Base-by-base conservation (phyloP, 2,113 vertebrate species). In the Lepus europaeus region DNA sequence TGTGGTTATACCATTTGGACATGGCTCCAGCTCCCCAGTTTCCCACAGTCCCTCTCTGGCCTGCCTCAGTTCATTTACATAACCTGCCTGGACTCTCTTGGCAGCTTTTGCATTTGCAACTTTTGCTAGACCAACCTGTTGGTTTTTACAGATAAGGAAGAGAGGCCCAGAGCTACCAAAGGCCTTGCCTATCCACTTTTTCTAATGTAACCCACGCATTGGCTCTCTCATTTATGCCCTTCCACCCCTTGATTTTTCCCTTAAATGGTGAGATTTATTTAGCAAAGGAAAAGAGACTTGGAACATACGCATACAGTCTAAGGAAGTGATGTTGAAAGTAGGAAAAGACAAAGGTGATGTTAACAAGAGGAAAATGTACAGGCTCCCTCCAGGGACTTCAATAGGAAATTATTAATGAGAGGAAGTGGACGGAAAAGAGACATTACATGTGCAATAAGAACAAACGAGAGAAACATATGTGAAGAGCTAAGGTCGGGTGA, bases 381-480 rank as follows among this genome's bases (percentile, higher is more conserved):
- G 63, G 51, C 12, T 73, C 61, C 31, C 74, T 83, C 91, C 11
- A 29, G 77, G 92, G 86, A 59, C 27, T 31, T 87, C 22, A 4
- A 63, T 27, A 84, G 76, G 90, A 89, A 91, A 83, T 82, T 77
- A 73, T 93, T 80, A 88, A 53, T n/a, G 49, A 84, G n/a, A 73
- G 74, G 83, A 93, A 82, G 56, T 53, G n/a, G 76, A 88, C 82
- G 83, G 94, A 73, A 88, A 22, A 87, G 86, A 59, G 36, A 77
- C 83, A 39, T 39, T 61, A 49, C 20, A 1, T 7, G 64, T 49
- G 22, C 56, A 86, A 68, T 56, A n/a, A 83, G 53, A 76, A 19
- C 59, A 79, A 51, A 73, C 0, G 20, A 79, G 87, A 83, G 82
- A 91, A 51, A 70, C 59, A 7, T 1, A 12, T 13, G 45, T 51